Base-by-base conservation (phyloP, 2,888 invertebrate genomes). In the Phoenoteleia sp. region DNA sequence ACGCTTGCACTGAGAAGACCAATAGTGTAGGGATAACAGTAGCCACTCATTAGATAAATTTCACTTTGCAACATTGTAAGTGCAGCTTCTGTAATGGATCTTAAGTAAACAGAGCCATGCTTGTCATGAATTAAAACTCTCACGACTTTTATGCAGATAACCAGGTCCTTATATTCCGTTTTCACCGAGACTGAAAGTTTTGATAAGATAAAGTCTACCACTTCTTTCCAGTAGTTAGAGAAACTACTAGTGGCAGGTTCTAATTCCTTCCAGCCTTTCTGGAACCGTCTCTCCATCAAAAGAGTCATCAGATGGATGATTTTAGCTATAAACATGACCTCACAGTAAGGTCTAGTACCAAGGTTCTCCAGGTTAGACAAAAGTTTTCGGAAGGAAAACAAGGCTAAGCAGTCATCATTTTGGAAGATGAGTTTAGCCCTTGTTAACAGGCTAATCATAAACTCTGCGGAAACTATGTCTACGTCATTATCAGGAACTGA, bases 321-420 rank as follows among this genome's bases (percentile, higher is more conserved):
- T 7, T n/a, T 27, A 0, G 33, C 23, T 5, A 58, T 15, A 0
- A 9, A 19, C 25, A 21, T 19, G 0, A 47, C 9, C 0, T 66
- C 62, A 13, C 62, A 62, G 27, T 80, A 80, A 5, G 72, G 47
- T 25, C 80, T 71, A 0, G 33, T 45, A 39, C 21, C 9, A 3
- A 79, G n/a, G 17, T 71, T 27, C 7, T 54, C 17, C 13, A 72
- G n/a, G 2, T 0, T 15, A 2, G n/a, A 64, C 15, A 60, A 25
- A 27, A 58, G 3, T n/a, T 49, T 9, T 3, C 13, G 3, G n/a
- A 60, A 2, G 0, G 4, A 17, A 1, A 11, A 1, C 0, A 29
- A 11, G 11, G 9, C 33, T 13, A 49, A 21, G 39, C 69, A 77
- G 39, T 4, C 7, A 9, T 25, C 4, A 3, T 27, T 39, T 7